These are phyloP conservation scores for Muraenolepis orangiensis DNA, from an alignment of 2,797 vertebrate genomes.

Conservation along the genomic window DNA sequence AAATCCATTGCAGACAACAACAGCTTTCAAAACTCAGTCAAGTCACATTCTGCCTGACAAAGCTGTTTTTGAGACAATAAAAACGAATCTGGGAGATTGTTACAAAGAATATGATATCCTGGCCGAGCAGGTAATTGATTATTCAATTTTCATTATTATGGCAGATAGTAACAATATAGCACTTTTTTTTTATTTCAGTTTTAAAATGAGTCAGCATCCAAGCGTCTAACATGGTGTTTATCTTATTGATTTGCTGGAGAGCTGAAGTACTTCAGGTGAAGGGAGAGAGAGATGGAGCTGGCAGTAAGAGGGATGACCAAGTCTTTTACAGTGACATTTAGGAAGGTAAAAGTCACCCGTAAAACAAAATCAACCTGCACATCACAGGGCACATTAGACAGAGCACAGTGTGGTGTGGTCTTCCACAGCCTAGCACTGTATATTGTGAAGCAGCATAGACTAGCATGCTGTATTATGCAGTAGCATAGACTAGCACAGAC, in stretches of 20 bases:
- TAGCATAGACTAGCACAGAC: not conserved
- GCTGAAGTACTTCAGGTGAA: slow-evolving; percentile 27
- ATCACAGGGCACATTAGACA: not conserved
- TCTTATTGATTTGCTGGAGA: slow-evolving; percentile 50
- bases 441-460: no score
- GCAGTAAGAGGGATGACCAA: slow-evolving; percentile 8
- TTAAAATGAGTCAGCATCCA: slow-evolving; percentile 35
- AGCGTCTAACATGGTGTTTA: slow-evolving; percentile 43
- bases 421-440: not conserved
- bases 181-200: slow-evolving; percentile 33
- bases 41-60: not conserved
- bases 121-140: slow-evolving; percentile 46
- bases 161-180: slow-evolving; percentile 39
- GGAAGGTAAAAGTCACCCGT: slow-evolving; percentile 34
- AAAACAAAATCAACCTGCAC: slow-evolving; percentile 21
- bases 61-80: slow-evolving; percentile 1
- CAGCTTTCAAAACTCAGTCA: not conserved
- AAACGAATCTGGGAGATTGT: slow-evolving; percentile 31
- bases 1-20: not conserved
- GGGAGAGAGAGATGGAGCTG: slow-evolving; percentile 18
- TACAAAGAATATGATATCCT: slow-evolving; percentile 38
- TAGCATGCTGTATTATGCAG: not conserved
- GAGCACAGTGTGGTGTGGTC: not conserved
- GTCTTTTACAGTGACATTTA: slow-evolving; percentile 43
- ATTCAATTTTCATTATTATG: slow-evolving; percentile 50